Base-by-base conservation (phyloP, 2,797 vertebrate genomes). In the Phrynocephalus vlangalii region DNA sequence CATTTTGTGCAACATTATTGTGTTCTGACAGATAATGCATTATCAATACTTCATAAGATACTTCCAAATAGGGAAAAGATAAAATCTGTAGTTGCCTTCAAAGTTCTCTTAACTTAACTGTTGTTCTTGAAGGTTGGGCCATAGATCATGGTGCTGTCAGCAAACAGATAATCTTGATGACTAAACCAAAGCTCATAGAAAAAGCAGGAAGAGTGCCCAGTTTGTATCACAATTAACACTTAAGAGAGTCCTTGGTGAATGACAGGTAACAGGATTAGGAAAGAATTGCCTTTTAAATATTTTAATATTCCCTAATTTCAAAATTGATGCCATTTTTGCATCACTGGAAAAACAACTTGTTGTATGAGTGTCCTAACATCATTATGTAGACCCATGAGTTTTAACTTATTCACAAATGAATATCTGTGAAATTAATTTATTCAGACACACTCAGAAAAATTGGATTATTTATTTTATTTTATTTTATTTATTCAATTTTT, bases 11-110 rank as follows among this genome's bases (percentile, higher is more conserved):
- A 94, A 93, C 90, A 94, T 96, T 96, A 96, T 95, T 94, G 96
- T 97, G 96, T 95, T 95, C 83, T 89, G 79, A 81, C 87, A 96
- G 97, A 97, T 97, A 97, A 95, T 88, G 92, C 0, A 48, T 95
- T 97, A 97, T 96, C 96, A 96, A 95, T 94, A 87, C 93, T 92
- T 96, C 81, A 84, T 95, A 95, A 96, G 95, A 97, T 96, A 96
- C 79, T 90, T 94, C 93, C 92, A 91, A 16, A 88, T 86, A 91
- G 87, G 94, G 93, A 95, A 95, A 84, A 95, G 93, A 91, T 94
- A 94, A 94, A 94, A 94, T 92, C 94, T 15, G 11, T 86, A 92
- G 94, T 88, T 92, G 79, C 90, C 91, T 95, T 92, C 92, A 90
- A 93, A 92, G 83, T 88, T 83, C 79, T 83, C 88, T 86, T 44